phyloP scores from a whole-genome alignment of 1,140 invertebrate species.

The Zaprionus tsacasi region DNA sequence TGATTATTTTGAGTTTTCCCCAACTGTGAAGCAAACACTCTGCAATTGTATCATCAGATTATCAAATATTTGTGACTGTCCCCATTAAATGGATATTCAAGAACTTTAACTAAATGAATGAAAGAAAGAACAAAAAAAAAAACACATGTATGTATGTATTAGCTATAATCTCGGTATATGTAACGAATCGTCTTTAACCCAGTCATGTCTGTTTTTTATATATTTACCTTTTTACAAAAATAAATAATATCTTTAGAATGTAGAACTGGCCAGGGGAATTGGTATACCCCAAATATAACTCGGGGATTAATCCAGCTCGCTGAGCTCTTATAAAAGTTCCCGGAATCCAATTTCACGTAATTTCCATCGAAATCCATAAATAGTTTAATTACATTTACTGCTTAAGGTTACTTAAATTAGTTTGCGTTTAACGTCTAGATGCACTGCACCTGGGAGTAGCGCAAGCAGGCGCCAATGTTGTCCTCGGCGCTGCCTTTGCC shows the following conservation, averaged over 20 bases:
- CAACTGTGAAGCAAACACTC: neutral
- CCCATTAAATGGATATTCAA: slow-evolving; percentile 38
- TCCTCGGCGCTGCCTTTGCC: slow-evolving; percentile 89
- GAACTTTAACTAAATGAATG: slow-evolving; percentile 1
- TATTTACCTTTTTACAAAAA: slow-evolving; percentile 4
- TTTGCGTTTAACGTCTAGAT: slow-evolving; percentile 52
- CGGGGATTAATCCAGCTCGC: neutral
- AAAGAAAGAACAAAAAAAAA: neutral
- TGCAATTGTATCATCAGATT: neutral
- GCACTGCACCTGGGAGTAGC: slow-evolving; percentile 89
- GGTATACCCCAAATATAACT: neutral
- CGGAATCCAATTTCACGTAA: too few species aligned
- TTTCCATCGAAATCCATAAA: neutral
- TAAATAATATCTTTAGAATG: neutral
- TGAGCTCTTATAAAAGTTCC: too few species aligned
- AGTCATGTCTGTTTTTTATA: slow-evolving; percentile 1
- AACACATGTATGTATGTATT: neutral
- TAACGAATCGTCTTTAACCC: neutral
- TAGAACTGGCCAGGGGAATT: too few species aligned
- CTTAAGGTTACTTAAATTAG: slow-evolving; percentile 1
- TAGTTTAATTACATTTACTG: slow-evolving; percentile 1
- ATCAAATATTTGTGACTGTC: slow-evolving; percentile 29
- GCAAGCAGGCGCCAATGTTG: slow-evolving; percentile 91
- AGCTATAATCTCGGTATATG: neutral
- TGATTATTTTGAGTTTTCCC: neutral